Evolutionary conservation across 2,888 invertebrate species (phyloP).

Genomic region (Suillia variegata): DNA sequence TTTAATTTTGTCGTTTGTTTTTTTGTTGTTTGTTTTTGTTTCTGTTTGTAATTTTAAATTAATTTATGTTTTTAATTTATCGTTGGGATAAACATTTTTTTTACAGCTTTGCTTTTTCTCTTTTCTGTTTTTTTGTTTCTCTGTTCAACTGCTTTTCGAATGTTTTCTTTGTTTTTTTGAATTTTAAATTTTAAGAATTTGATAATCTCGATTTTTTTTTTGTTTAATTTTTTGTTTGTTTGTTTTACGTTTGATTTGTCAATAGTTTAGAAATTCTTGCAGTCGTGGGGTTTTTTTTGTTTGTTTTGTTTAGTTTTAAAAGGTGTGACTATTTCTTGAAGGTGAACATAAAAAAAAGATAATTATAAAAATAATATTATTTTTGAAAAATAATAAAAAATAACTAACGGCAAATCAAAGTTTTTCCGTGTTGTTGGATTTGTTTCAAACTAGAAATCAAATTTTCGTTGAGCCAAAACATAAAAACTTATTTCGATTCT

Average conservation of each 20-base stretch:
- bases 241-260: slow-evolving; percentile 51
- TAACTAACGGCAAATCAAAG: background rate
- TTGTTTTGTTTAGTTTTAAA: too few species aligned
- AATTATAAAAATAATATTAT: background rate
- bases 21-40: slow-evolving; percentile 33
- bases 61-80: slow-evolving; percentile 54
- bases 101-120: slow-evolving; percentile 20
- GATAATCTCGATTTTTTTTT: background rate
- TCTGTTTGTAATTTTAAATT: slow-evolving; percentile 25
- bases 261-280: slow-evolving; percentile 55
- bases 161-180: background rate
- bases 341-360: background rate
- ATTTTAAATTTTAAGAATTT: background rate
- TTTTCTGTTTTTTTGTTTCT: background rate
- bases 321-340: background rate
- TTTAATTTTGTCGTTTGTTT: slow-evolving; percentile 8
- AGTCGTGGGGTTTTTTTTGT: slow-evolving; percentile 39
- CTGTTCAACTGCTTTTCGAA: background rate
- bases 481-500: too few species aligned
- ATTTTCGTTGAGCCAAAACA: too few species aligned
- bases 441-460: background rate
- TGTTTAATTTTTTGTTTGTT: background rate
- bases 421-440: background rate
- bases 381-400: background rate
- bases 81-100: slow-evolving; percentile 58